Evolutionary conservation across 2,113 vertebrate genomes (phyloP).

Genomic region (Catharus bicknelli): DNA sequence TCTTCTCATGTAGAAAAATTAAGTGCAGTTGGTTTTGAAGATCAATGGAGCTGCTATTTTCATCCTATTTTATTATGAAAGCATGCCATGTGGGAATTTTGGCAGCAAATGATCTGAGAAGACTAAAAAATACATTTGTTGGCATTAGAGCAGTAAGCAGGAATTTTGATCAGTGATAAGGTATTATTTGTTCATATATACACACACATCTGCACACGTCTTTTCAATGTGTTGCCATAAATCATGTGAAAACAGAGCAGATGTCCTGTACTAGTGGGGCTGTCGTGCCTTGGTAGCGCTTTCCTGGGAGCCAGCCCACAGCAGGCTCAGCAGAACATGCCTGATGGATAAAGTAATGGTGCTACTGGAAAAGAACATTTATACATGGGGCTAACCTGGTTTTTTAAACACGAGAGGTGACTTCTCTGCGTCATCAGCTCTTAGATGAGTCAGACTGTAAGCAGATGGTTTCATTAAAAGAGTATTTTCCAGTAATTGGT

Average conservation of each 20-base stretch:
- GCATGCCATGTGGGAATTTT: not conserved
- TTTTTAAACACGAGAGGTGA: constrained; percentile 27
- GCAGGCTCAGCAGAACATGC: constrained; percentile 46
- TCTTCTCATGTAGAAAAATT: not conserved
- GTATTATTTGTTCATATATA: not conserved
- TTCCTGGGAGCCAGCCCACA: constrained; percentile 20
- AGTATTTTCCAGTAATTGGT: not conserved
- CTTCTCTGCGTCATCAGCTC: constrained; percentile 34
- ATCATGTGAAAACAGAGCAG: constrained; percentile 61
- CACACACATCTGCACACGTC: not conserved
- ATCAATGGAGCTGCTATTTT: not conserved
- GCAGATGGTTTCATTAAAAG: not conserved
- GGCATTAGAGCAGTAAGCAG: not conserved
- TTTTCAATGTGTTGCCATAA: constrained; percentile 16
- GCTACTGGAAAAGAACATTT: constrained; percentile 56
- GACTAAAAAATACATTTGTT: not conserved
- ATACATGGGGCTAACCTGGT: not conserved
- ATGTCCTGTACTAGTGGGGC: constrained; percentile 30
- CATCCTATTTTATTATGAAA: not conserved
- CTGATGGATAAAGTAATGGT: constrained; percentile 28
- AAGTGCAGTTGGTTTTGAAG: not conserved
- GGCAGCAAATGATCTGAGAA: not conserved
- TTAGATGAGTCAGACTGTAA: constrained; percentile 48
- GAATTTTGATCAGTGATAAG: not conserved
- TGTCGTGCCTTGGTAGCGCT: not conserved